These are phyloP conservation scores for Psittacara wagleri DNA, from an alignment of 2,113 vertebrate species.

Conservation along the genomic window DNA sequence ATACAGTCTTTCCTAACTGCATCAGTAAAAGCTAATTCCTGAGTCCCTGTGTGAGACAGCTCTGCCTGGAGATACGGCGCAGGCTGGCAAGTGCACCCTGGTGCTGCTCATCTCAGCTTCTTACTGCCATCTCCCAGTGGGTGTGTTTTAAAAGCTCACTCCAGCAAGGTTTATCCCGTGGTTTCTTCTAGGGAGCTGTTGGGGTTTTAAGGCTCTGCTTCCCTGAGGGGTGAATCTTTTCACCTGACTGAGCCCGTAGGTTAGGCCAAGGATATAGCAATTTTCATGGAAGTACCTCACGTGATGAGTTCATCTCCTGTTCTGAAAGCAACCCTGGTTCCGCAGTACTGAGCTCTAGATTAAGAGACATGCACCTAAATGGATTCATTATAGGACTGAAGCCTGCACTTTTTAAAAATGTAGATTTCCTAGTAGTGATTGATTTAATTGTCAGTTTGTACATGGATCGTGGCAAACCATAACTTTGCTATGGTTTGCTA, in stretches of 20 bases:
- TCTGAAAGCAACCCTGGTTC: background rate
- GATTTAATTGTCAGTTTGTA: background rate
- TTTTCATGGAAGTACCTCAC: background rate
- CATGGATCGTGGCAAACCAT: fast-evolving
- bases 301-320: background rate
- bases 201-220: background rate
- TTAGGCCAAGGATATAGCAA: background rate
- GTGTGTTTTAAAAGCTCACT: background rate
- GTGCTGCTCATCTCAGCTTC: background rate
- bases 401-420: background rate
- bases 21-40: background rate
- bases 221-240: background rate
- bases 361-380: background rate
- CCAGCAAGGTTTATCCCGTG: background rate
- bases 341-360: background rate
- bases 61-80: fast-evolving
- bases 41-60: background rate
- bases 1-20: background rate
- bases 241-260: background rate
- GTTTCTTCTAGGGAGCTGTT: background rate
- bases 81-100: background rate
- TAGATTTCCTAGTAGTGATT: background rate
- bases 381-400: background rate
- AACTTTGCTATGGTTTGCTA: background rate
- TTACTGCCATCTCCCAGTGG: background rate